Conservation (phyloP, 1,140 invertebrate species). For the Acromyrmex echinatior region DNA sequence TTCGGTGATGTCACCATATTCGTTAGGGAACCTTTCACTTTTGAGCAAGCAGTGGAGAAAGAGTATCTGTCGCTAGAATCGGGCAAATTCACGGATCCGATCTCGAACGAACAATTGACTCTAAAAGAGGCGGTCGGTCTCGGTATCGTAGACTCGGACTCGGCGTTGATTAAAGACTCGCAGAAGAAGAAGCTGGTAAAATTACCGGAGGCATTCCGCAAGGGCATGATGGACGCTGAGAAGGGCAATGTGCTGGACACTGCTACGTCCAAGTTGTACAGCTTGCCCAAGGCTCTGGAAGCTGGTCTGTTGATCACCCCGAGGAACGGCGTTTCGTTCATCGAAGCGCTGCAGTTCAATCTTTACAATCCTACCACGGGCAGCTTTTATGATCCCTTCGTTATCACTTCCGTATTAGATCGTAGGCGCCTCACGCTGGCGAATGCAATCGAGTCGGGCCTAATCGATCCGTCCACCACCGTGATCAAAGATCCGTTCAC, state of each 20-base stretch:
- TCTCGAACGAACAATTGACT: constrained; percentile 90
- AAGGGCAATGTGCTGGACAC: constrained; percentile 94
- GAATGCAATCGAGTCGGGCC: constrained; percentile 92
- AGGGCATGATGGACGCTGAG: constrained; percentile 95
- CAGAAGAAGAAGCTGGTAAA: constrained; percentile 93
- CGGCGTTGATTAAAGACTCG: constrained; percentile 95
- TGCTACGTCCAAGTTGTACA: constrained; percentile 92
- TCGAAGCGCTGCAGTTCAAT: constrained; percentile 93
- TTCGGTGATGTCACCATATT: constrained; percentile 92
- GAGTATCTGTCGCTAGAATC: constrained; percentile 90
- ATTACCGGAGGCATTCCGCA: constrained; percentile 94
- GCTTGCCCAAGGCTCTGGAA: constrained; percentile 92
- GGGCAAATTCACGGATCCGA: constrained; percentile 93
- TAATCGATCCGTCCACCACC: constrained; percentile 94
- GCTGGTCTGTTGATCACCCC: constrained; percentile 92
- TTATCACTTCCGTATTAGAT: constrained; percentile 89
- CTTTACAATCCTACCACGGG: constrained; percentile 94
- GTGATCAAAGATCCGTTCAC: constrained; percentile 93
- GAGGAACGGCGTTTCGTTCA: constrained; percentile 91
- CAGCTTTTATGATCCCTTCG: constrained; percentile 93
- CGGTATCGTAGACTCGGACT: constrained; percentile 95
- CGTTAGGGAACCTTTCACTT: constrained; percentile 90
- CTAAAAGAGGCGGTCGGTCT: constrained; percentile 94
- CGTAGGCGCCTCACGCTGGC: constrained; percentile 91
- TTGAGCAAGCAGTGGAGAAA: constrained; percentile 92